Evolutionary conservation across 2,888 invertebrate genomes (phyloP).

Genomic region (Pseudococcus longispinus): DNA sequence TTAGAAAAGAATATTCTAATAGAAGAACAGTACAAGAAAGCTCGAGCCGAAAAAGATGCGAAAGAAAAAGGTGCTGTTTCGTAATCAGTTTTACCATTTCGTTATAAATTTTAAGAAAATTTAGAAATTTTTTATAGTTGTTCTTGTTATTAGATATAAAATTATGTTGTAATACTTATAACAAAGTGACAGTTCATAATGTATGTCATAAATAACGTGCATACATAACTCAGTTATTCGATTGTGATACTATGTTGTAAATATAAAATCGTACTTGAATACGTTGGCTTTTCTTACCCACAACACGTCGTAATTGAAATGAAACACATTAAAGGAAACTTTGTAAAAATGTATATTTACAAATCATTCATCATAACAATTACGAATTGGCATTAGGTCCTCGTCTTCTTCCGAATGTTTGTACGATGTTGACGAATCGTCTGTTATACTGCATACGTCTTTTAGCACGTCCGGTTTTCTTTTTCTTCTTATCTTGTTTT

Average conservation of each 20-base stretch:
- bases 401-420: conserved; percentile 91
- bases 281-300: neutral
- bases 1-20: neutral
- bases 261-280: neutral
- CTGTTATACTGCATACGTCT: conserved; percentile 98
- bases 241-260: neutral
- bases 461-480: conserved; percentile 99
- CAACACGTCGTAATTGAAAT: neutral
- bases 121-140: neutral
- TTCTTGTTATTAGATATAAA: neutral
- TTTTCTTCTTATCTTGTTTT: conserved; percentile 98
- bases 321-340: neutral
- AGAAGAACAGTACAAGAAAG: conserved; percentile 27
- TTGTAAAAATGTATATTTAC: conserved; percentile 38
- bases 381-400: conserved; percentile 95
- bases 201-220: neutral
- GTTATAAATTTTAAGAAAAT: neutral
- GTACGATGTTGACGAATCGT: conserved; percentile 95
- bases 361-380: conserved; percentile 59
- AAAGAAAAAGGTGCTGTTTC: neutral
- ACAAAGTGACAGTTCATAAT: neutral
- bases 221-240: neutral
- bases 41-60: neutral
- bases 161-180: no score
- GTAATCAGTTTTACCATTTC: neutral